Percentiles rank a stretch among this genome's conserved stretches.
Evolutionary conservation across 2,888 invertebrate genomes (phyloP).

Genomic region (Drosophila paucipuncta): DNA sequence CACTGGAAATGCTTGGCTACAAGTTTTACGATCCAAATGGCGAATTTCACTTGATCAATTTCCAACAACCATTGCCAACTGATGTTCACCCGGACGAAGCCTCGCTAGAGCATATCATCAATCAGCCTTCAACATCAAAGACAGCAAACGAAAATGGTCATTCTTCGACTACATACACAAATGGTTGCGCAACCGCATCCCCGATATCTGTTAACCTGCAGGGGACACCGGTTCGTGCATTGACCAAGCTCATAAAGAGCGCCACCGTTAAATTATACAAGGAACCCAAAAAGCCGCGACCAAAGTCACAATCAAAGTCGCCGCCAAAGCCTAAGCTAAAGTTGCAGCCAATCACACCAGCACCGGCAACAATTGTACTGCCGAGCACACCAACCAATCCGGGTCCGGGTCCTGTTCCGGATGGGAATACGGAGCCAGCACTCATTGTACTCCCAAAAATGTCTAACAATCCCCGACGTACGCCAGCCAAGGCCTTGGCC

Average conservation of each 20-base stretch:
- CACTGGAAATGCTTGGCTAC: slow-evolving; percentile 84
- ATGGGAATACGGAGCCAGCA: background rate
- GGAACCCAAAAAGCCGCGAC: background rate
- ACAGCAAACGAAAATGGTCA: slow-evolving; percentile 11
- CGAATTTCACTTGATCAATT: slow-evolving; percentile 76
- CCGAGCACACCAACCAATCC: background rate
- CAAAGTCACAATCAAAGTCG: background rate
- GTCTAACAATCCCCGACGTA: background rate
- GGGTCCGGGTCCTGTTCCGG: background rate
- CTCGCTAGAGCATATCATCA: slow-evolving; percentile 50
- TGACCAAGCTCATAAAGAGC: background rate
- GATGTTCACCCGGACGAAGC: slow-evolving; percentile 2
- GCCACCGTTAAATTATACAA: background rate
- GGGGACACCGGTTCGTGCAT: background rate
- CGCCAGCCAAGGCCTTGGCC: background rate
- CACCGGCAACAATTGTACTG: background rate
- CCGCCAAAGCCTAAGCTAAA: background rate
- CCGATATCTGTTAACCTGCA: background rate
- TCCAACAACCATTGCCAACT: slow-evolving; percentile 60
- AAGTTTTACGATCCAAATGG: slow-evolving; percentile 83
- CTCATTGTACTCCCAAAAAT: background rate
- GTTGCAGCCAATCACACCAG: background rate
- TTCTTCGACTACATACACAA: background rate
- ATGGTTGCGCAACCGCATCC: background rate
- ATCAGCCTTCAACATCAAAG: slow-evolving; percentile 21